These are phyloP conservation scores for Ptyas mucosa DNA, from an alignment of 2,113 vertebrate species.

Conservation along the genomic window DNA sequence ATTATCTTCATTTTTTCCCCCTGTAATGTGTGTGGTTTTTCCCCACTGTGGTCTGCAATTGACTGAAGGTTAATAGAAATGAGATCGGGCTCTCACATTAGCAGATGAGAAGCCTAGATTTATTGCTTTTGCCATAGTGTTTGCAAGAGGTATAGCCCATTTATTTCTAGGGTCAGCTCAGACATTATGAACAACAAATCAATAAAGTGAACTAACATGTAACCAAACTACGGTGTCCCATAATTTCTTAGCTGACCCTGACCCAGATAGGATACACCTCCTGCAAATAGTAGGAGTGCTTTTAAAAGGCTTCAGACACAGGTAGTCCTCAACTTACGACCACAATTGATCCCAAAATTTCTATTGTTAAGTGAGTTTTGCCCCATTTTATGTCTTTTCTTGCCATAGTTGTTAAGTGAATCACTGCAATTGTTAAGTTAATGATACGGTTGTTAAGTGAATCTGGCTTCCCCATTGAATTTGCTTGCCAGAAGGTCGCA, in stretches of 20 bases:
- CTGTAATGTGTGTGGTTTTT: not conserved
- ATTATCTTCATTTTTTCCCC: not conserved
- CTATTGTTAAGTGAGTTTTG: no score
- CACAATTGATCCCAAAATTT: no score
- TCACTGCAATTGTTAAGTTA: no score
- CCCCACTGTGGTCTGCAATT: not conserved
- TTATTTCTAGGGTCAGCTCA: not conserved
- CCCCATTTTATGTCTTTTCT: no score
- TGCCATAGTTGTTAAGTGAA: no score
- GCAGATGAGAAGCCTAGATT: no score
- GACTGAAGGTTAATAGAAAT: not conserved
- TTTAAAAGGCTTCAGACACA: not conserved
- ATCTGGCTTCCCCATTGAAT: no score
- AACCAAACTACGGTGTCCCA: not conserved
- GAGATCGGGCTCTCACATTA: not conserved
- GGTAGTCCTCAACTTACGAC: no score
- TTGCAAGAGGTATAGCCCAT: not conserved
- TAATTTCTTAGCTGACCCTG: not conserved
- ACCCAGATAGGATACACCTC: not conserved
- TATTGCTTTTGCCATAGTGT: not conserved
- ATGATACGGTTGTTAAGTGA: no score
- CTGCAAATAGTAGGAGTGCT: not conserved
- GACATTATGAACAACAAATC: not conserved
- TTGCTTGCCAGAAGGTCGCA: no score
- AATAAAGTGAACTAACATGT: not conserved